Percentiles rank a stretch among this genome's conserved stretches.
Evolutionary conservation across 2,113 vertebrate species (phyloP).

Genomic region (Vimba vimba): DNA sequence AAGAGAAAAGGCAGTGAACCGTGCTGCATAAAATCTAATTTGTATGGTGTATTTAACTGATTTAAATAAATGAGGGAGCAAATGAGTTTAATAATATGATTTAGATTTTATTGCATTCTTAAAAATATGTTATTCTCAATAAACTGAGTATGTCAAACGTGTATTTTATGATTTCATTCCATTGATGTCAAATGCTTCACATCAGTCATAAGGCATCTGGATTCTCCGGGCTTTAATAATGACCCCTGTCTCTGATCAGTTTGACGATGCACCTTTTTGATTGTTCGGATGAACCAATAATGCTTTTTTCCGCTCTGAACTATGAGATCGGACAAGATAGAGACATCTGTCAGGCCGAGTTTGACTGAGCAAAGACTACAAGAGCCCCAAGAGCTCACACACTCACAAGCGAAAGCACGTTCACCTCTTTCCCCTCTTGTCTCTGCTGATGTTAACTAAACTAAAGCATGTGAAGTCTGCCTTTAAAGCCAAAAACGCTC

Average conservation of each 20-base stretch:
- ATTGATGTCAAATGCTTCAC: slow-evolving; percentile 1
- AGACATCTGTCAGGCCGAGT: slow-evolving; percentile 76
- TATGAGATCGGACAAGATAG: slow-evolving; percentile 75
- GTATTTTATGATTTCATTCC: neutral
- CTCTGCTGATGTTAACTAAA: slow-evolving; percentile 78
- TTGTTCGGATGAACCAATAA: slow-evolving; percentile 70
- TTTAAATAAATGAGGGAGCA: slow-evolving; percentile 22
- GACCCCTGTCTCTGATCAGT: slow-evolving; percentile 41
- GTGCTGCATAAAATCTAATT: slow-evolving; percentile 1
- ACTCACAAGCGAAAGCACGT: slow-evolving; percentile 53
- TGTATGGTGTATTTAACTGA: neutral
- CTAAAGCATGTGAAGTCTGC: slow-evolving; percentile 73
- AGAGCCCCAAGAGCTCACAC: slow-evolving; percentile 67
- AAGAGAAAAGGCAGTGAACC: slow-evolving; percentile 18
- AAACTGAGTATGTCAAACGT: neutral
- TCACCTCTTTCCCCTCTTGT: slow-evolving; percentile 65
- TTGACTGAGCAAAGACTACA: slow-evolving; percentile 64
- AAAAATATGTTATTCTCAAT: neutral
- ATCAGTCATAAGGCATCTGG: slow-evolving; percentile 13
- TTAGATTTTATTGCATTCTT: neutral
- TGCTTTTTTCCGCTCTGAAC: slow-evolving; percentile 64
- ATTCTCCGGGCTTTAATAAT: slow-evolving; percentile 10
- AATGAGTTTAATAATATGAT: neutral
- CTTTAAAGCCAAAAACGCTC: slow-evolving; percentile 66
- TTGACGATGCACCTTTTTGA: slow-evolving; percentile 62